Evolutionary conservation across 2,888 invertebrate species (phyloP).

Genomic region (Lycia hirtaria): DNA sequence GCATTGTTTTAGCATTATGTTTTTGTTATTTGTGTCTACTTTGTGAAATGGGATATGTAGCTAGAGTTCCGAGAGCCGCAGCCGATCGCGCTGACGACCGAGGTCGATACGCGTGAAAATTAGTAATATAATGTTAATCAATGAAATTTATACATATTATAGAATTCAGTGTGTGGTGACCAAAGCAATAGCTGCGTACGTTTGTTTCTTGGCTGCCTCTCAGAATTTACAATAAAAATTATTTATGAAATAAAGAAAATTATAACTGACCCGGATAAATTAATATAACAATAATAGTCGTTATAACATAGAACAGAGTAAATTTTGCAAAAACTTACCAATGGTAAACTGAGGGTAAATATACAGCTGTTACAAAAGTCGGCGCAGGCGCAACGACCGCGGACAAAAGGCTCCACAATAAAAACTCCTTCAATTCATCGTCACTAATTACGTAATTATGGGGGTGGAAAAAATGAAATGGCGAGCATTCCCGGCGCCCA

Average conservation of each 20-base stretch:
- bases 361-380: conserved; percentile 76
- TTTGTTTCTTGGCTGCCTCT: too few relatives aligned
- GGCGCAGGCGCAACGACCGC: conserved; percentile 64
- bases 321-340: conserved; percentile 55
- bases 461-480: conserved; percentile 74
- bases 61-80: too few relatives aligned
- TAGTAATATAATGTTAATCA: too few relatives aligned
- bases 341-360: conserved; percentile 50
- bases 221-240: too few relatives aligned
- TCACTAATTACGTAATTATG: conserved; percentile 84
- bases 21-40: not conserved
- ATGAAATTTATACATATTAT: too few relatives aligned
- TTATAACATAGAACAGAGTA: not conserved
- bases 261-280: too few relatives aligned
- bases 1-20: conserved; percentile 3
- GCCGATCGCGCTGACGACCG: too few relatives aligned
- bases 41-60: not conserved
- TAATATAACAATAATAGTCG: not conserved
- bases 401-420: conserved; percentile 77
- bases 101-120: too few relatives aligned
- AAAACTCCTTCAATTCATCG: conserved; percentile 80
- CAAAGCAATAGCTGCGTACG: too few relatives aligned
- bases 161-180: too few relatives aligned
- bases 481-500: conserved; percentile 75
- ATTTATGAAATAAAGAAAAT: too few relatives aligned